A percentile compares a stretch with the other conserved stretches of the same genome.
These are phyloP conservation scores for Leptinotarsa tumamoca DNA, from an alignment of 2,888 invertebrate genomes.

Conservation along the genomic window DNA sequence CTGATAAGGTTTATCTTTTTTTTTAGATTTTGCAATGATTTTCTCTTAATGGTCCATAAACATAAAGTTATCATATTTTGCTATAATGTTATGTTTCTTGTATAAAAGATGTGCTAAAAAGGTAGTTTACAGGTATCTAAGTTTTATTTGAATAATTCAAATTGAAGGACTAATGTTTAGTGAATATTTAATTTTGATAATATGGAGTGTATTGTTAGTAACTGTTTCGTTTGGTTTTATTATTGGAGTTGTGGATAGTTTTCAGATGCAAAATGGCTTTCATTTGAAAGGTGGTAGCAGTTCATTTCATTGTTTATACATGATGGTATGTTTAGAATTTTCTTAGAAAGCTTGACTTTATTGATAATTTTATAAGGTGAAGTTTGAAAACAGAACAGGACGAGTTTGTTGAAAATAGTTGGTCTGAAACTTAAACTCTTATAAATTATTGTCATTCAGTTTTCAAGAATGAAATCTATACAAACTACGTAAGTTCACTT, in stretches of 20 bases:
- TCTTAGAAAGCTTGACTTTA: neutral
- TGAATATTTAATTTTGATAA: constrained; percentile 44
- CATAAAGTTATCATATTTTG: constrained; percentile 1
- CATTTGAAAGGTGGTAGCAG: constrained; percentile 37
- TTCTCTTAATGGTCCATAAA: neutral
- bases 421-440: too few species aligned
- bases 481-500: too few species aligned
- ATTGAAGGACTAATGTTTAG: constrained; percentile 25
- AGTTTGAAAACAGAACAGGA: too few species aligned
- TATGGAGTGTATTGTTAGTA: constrained; percentile 55
- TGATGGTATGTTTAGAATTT: constrained; percentile 37
- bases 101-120: constrained; percentile 34
- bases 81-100: constrained; percentile 32
- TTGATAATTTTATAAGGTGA: too few species aligned
- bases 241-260: constrained; percentile 49
- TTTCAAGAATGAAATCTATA: too few species aligned
- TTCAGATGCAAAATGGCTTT: constrained; percentile 34
- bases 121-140: constrained; percentile 29
- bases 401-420: too few species aligned
- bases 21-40: neutral
- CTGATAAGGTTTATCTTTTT: constrained; percentile 1
- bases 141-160: constrained; percentile 13
- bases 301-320: constrained; percentile 37
- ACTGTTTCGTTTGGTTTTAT: constrained; percentile 58
- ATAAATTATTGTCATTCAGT: too few species aligned